These are phyloP conservation scores for Tor tambroides DNA, from an alignment of 2,113 vertebrate species.

Conservation along the genomic window DNA sequence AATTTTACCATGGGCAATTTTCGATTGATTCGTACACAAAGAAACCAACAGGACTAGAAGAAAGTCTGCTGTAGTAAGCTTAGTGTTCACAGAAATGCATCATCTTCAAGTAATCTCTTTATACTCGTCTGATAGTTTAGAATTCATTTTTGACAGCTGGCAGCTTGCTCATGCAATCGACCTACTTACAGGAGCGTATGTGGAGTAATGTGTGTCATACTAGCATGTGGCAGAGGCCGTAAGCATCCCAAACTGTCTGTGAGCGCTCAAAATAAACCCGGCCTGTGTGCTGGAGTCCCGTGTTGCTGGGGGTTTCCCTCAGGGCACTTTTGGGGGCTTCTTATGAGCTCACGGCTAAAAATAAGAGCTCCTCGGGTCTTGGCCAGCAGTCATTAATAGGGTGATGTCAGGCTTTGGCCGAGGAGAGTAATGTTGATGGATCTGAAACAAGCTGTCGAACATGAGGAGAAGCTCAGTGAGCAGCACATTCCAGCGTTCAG, in stretches of 20 bases:
- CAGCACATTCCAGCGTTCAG: not conserved
- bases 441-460: not conserved
- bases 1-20: no score
- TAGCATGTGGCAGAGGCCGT: conserved; percentile 47
- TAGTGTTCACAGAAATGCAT: not conserved
- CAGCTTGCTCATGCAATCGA: conserved; percentile 44
- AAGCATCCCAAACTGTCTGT: conserved; percentile 46
- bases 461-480: not conserved
- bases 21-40: no score
- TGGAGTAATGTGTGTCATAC: conserved; percentile 24
- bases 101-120: not conserved
- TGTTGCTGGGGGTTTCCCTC: conserved; percentile 72
- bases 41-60: no score
- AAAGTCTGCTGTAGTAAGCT: no score
- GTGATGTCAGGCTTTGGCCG: not conserved
- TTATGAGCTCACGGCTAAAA: conserved; percentile 71
- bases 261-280: conserved; percentile 67
- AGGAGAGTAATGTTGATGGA: not conserved
- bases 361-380: conserved; percentile 58
- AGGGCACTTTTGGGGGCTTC: conserved; percentile 65
- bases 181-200: conserved; percentile 50
- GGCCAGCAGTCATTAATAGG: not conserved
- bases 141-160: not conserved
- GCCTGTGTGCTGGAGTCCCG: conserved; percentile 66
- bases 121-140: not conserved